Evolutionary conservation across 2,113 vertebrate species (phyloP).

Genomic region (Vicugna pacos): DNA sequence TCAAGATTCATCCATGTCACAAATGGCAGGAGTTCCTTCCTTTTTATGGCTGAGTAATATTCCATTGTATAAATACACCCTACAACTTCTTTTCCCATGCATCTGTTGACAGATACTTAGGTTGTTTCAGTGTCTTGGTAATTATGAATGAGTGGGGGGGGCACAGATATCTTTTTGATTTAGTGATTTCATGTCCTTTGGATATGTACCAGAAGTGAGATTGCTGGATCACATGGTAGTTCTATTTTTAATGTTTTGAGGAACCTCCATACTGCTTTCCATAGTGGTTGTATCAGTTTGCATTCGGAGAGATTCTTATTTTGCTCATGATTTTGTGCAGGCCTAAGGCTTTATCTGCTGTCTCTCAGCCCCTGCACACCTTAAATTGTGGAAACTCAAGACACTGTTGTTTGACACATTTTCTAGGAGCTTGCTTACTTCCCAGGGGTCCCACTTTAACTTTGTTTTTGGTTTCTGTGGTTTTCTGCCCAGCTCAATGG

Average conservation of each 20-base stretch:
- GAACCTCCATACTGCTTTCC: not conserved
- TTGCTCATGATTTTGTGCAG: not conserved
- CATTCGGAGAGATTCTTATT: not conserved
- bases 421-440: not conserved
- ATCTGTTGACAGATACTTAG: not conserved
- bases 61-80: not conserved
- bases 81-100: not conserved
- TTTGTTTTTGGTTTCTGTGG: conserved; percentile 8
- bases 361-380: not conserved
- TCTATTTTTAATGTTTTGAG: not conserved
- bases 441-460: not conserved
- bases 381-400: not conserved
- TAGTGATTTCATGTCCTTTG: not conserved
- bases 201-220: not conserved
- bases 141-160: not conserved
- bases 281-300: not conserved
- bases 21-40: not conserved
- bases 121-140: not conserved
- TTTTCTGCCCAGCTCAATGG: not conserved
- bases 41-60: not conserved
- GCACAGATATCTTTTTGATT: not conserved
- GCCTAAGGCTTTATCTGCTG: not conserved
- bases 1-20: not conserved
- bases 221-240: not conserved
- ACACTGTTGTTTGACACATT: not conserved